Evolutionary conservation across 2,113 vertebrate species (phyloP).

Genomic region (Cynocephalus volans): DNA sequence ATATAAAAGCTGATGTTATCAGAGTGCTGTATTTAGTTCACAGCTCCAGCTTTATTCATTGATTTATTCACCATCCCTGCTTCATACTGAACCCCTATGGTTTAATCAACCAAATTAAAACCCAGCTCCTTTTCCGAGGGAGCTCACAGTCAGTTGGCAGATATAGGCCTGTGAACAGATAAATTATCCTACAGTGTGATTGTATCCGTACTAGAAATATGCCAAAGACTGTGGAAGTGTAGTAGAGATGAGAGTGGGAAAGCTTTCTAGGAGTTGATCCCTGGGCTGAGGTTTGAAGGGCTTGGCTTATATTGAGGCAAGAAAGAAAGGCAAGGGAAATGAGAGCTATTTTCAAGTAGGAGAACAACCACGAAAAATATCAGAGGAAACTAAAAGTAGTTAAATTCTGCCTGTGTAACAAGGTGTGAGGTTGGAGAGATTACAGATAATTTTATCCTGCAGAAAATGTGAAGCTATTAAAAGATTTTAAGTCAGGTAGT

Average conservation of each 20-base stretch:
- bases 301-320: neutral
- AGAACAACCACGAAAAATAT: neutral
- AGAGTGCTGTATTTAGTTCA: neutral
- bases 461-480: neutral
- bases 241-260: neutral
- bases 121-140: neutral
- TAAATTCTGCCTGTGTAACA: neutral
- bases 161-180: neutral
- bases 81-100: neutral
- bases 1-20: neutral
- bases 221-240: neutral
- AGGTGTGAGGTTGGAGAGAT: neutral
- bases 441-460: neutral
- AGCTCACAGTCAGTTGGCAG: neutral
- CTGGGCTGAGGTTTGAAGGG: neutral
- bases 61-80: neutral
- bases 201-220: neutral
- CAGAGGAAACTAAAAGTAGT: neutral
- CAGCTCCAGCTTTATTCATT: neutral
- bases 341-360: neutral
- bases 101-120: neutral
- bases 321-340: neutral
- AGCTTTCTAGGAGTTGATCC: neutral
- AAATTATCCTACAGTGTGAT: no score
- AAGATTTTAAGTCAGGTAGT: neutral